These are phyloP conservation scores for Lepidochrysops patricia DNA, from an alignment of 2,888 invertebrate species.

Conservation along the genomic window DNA sequence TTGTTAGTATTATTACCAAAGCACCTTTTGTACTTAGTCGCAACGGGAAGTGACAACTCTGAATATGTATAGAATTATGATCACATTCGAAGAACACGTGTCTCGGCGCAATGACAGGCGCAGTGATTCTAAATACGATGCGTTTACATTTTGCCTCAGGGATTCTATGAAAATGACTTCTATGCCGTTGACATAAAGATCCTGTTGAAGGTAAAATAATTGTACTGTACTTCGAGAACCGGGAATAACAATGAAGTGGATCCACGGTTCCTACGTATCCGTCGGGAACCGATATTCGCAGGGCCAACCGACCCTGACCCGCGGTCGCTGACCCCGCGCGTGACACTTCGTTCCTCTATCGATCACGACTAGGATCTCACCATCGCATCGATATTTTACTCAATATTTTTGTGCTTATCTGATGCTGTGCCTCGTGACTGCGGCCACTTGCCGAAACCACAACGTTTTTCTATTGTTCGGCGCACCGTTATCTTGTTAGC, in stretches of 20 bases:
- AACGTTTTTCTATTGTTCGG: conserved; percentile 51
- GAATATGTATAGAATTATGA: background rate
- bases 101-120: background rate
- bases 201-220: no score
- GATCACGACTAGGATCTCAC: conserved; percentile 66
- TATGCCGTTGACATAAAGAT: no score
- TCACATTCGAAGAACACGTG: background rate
- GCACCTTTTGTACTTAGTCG: background rate
- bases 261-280: conserved; percentile 59
- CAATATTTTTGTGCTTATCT: conserved; percentile 63
- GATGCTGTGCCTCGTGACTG: conserved; percentile 55
- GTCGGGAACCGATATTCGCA: conserved; percentile 54
- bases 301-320: conserved; percentile 65
- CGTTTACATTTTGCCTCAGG: no score
- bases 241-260: conserved; percentile 59
- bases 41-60: conserved; percentile 1
- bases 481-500: conserved; percentile 56
- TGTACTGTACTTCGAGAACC: no score
- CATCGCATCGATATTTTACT: conserved; percentile 48
- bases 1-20: background rate
- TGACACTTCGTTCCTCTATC: conserved; percentile 73
- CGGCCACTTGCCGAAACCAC: conserved; percentile 49
- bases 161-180: no score
- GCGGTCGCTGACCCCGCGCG: conserved; percentile 62
- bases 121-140: conserved; percentile 17